Base-by-base conservation (phyloP, 37 sponge, comb jelly and placozoan genomes). In the Haliclona indistincta region DNA sequence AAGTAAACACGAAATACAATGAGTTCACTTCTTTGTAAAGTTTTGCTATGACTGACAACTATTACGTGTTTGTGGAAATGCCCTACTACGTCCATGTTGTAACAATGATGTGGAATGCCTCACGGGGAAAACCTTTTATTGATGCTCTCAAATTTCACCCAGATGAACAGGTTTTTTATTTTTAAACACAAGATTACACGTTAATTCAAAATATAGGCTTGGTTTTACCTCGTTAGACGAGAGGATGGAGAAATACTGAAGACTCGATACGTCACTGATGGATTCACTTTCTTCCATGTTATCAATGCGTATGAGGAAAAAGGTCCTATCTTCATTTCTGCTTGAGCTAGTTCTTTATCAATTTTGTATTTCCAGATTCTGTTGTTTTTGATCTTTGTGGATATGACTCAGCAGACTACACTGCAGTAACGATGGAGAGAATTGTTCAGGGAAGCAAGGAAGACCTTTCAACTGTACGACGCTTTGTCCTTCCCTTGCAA, bases 271-370 rank as follows among this genome's bases (percentile, higher is more conserved):
- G 23, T 38, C 4, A 43, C 74, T 37, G 41, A 35, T 13, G 40
- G 22, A 25, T 56, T 35, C 23, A 42, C 3, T 15, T 15, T 34
- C 42, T 74, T 74, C 3, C 74, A 74, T 40, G 61, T 60, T 28
- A 56, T 56, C 25, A 74, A 74, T 28, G 38, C 74, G 25, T 74
- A 52, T 58, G 74, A 74, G 39, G 74, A 74, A 38, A 58, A 74
- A 28, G 74, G 74, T 74, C 56, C 3, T 19, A n/a, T n/a, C n/a
- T n/a, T n/a, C n/a, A n/a, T n/a, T n/a, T n/a, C n/a, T n/a, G n/a
- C n/a, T n/a, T n/a, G n/a, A n/a, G n/a, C n/a, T n/a, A n/a, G n/a
- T n/a, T n/a, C n/a, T n/a, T n/a, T n/a, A n/a, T n/a, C n/a, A n/a
- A n/a, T n/a, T n/a, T n/a, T n/a, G n/a, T n/a, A n/a, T n/a, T n/a